phyloP scores from a whole-genome alignment of 2,888 invertebrate species.

The Drosophila lacicola region DNA sequence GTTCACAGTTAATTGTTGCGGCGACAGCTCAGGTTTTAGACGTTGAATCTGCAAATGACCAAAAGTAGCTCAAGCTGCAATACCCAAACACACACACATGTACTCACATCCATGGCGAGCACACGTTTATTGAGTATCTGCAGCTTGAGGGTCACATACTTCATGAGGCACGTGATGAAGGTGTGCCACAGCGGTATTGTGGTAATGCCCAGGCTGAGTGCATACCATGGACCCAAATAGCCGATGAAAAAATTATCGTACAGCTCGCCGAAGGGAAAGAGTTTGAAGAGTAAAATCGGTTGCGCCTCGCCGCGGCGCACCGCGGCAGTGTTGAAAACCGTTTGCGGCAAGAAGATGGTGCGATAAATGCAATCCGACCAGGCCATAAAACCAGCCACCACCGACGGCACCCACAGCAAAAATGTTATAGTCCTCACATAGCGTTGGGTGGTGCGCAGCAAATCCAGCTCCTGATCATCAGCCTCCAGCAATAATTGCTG shows the following conservation, averaged over 20 bases:
- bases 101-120: constrained; percentile 75
- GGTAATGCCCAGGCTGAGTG: constrained; percentile 64
- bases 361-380: constrained; percentile 72
- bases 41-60: constrained; percentile 40
- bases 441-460: constrained; percentile 53
- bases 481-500: constrained; percentile 44
- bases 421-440: constrained; percentile 64
- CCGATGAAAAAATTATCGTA: constrained; percentile 66
- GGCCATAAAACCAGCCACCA: constrained; percentile 64
- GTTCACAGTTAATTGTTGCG: not conserved
- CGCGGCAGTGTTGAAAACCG: constrained; percentile 68
- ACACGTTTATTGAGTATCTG: constrained; percentile 66
- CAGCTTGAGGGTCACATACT: constrained; percentile 72
- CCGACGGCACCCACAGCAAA: constrained; percentile 64
- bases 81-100: too few relatives aligned
- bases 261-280: constrained; percentile 77
- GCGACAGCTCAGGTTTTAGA: not conserved
- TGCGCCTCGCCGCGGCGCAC: constrained; percentile 66
- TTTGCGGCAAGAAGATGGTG: constrained; percentile 65
- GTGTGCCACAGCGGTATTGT: constrained; percentile 80
- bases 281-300: constrained; percentile 69
- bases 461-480: constrained; percentile 55
- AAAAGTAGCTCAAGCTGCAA: not conserved
- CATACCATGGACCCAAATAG: constrained; percentile 68
- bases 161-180: constrained; percentile 77